Percentiles rank a stretch among this genome's conserved stretches.
Evolutionary conservation across 2,113 vertebrate genomes (phyloP).

Genomic region (Hydrolagus affinis): DNA sequence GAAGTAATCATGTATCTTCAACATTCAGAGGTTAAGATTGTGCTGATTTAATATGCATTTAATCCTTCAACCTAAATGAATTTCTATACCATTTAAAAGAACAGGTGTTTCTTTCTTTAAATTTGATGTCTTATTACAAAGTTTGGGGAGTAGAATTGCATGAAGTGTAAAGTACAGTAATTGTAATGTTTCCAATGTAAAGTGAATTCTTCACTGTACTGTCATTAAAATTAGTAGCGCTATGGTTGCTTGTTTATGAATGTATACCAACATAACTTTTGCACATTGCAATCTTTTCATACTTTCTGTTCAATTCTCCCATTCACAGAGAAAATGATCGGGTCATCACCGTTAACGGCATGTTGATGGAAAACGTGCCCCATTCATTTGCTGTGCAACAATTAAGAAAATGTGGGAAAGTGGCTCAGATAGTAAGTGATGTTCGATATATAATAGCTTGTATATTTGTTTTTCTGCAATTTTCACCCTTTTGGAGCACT

Average conservation of each 20-base stretch:
- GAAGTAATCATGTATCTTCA: too few relatives aligned
- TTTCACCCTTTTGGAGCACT: too few relatives aligned
- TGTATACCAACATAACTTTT: not conserved
- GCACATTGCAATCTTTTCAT: not conserved
- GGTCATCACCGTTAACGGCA: conserved; percentile 79
- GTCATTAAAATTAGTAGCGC: not conserved
- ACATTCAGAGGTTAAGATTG: too few relatives aligned
- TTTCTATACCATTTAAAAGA: too few relatives aligned
- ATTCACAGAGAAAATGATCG: conserved; percentile 79
- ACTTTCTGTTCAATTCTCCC: conserved; percentile 34
- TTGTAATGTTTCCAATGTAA: not conserved
- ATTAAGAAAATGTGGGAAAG: conserved; percentile 90
- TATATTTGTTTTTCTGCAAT: too few relatives aligned
- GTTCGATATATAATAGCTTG: not conserved
- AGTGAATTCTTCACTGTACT: not conserved
- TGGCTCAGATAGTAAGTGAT: conserved; percentile 83
- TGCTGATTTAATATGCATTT: too few relatives aligned
- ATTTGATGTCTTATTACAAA: too few relatives aligned
- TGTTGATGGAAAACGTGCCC: conserved; percentile 78
- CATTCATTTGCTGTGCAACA: conserved; percentile 90
- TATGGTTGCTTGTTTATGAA: not conserved
- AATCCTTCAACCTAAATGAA: too few relatives aligned
- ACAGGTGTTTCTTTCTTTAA: too few relatives aligned
- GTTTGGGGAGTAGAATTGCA: too few relatives aligned
- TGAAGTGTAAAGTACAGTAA: not conserved